These are phyloP conservation scores for Astropecten irregularis DNA, from an alignment of 53 echinoderm and acorn worm genomes.

Conservation along the genomic window DNA sequence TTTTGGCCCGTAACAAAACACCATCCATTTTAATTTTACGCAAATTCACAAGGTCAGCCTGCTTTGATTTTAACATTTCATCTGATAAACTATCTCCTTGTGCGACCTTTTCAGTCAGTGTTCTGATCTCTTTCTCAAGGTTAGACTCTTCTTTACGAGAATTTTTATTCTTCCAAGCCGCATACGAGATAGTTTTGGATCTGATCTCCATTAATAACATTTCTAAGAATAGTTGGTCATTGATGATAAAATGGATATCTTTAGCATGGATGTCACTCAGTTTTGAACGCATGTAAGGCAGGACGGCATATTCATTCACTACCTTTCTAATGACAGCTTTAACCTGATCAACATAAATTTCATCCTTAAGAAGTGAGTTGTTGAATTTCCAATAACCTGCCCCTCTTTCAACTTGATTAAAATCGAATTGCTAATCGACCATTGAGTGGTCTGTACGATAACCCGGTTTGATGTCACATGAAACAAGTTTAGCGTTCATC, in stretches of 20 bases:
- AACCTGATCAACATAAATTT: background rate
- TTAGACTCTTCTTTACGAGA: too few relatives aligned
- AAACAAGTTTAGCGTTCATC: background rate
- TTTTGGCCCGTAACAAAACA: too few relatives aligned
- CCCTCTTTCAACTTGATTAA: background rate
- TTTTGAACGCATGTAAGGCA: background rate
- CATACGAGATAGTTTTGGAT: background rate
- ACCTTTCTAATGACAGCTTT: background rate
- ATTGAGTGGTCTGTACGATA: constrained; percentile 17
- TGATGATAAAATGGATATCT: background rate
- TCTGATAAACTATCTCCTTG: background rate
- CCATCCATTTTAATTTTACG: background rate
- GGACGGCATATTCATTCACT: background rate
- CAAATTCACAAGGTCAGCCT: background rate
- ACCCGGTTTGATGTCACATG: constrained; percentile 5
- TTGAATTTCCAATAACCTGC: constrained; percentile 29
- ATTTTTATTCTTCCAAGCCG: too few relatives aligned
- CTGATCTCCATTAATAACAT: background rate
- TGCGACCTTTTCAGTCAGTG: background rate
- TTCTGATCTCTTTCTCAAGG: background rate
- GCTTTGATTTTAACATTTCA: background rate
- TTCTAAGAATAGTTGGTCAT: background rate
- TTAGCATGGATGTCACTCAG: background rate
- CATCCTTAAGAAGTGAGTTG: background rate
- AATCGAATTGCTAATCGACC: background rate